Percentiles rank a stretch among this genome's conserved stretches.
Conservation (phyloP, 2,888 invertebrate species). For the Nemapogon koenigi region DNA sequence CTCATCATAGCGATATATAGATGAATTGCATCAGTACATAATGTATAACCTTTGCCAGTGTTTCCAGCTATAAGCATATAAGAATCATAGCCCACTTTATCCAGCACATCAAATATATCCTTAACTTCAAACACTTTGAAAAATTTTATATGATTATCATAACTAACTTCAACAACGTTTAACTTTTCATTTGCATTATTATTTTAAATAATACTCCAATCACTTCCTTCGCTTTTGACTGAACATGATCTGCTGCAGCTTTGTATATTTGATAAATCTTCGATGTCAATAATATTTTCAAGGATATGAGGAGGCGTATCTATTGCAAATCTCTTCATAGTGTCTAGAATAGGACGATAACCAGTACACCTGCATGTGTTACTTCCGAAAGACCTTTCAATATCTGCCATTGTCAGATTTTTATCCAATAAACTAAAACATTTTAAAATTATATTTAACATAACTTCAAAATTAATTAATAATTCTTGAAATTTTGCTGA, state of each 20-base stretch:
- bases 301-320: constrained; percentile 61
- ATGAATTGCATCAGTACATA: too few relatives aligned
- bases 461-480: too few relatives aligned
- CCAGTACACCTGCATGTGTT: constrained; percentile 85
- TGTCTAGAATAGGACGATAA: constrained; percentile 77
- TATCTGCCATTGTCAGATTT: constrained; percentile 67
- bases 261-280: not conserved
- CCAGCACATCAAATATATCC: constrained; percentile 53
- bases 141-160: constrained; percentile 38
- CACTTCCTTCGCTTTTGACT: constrained; percentile 23
- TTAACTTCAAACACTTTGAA: constrained; percentile 49
- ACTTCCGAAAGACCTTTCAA: constrained; percentile 77
- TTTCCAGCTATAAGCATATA: constrained; percentile 72
- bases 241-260: constrained; percentile 34
- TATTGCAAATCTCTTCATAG: constrained; percentile 74
- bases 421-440: constrained; percentile 53
- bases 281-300: not conserved
- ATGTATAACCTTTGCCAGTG: constrained; percentile 72
- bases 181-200: constrained; percentile 19
- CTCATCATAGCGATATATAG: too few relatives aligned
- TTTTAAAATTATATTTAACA: too few relatives aligned
- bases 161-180: constrained; percentile 46
- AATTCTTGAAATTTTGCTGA: too few relatives aligned
- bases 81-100: constrained; percentile 38
- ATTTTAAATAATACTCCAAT: constrained; percentile 30